These are phyloP conservation scores for Phoenicopterus ruber DNA, from an alignment of 2,113 vertebrate genomes.

Conservation along the genomic window DNA sequence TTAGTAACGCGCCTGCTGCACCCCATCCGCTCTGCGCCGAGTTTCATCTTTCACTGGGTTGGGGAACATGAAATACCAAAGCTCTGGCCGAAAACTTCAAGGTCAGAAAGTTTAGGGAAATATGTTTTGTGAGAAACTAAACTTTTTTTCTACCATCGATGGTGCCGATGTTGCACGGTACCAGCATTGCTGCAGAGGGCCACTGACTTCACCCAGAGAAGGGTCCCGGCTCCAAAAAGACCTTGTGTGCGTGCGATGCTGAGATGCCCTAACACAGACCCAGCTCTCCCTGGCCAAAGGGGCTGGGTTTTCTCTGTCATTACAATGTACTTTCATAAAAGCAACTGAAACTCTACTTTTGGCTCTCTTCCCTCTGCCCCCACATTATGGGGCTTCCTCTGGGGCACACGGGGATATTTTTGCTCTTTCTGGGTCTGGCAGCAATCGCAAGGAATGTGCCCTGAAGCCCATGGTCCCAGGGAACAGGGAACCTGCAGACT, in stretches of 20 bases:
- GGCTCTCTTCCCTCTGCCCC: not conserved
- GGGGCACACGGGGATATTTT: not conserved
- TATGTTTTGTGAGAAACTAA: not conserved
- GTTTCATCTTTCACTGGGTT: conserved; percentile 29
- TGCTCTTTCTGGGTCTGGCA: not conserved
- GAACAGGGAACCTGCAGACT: not conserved
- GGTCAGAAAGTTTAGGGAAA: not conserved
- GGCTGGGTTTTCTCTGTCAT: not conserved
- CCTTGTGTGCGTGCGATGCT: rapidly evolving
- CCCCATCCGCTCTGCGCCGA: rapidly evolving
- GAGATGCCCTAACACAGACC: not conserved
- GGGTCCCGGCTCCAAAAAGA: not conserved
- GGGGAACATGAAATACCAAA: not conserved
- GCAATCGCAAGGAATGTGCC: not conserved
- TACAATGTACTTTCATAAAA: not conserved
- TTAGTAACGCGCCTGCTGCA: conserved; percentile 4
- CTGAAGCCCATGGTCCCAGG: not conserved
- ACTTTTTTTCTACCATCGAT: not conserved
- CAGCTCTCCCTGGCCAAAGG: not conserved
- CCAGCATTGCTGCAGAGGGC: not conserved
- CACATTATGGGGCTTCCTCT: not conserved
- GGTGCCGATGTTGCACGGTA: rapidly evolving
- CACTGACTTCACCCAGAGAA: not conserved
- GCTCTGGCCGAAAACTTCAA: not conserved
- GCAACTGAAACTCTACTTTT: not conserved